These are phyloP conservation scores for Mormoops blainvillei DNA, from an alignment of 2,113 vertebrate species.

Conservation along the genomic window DNA sequence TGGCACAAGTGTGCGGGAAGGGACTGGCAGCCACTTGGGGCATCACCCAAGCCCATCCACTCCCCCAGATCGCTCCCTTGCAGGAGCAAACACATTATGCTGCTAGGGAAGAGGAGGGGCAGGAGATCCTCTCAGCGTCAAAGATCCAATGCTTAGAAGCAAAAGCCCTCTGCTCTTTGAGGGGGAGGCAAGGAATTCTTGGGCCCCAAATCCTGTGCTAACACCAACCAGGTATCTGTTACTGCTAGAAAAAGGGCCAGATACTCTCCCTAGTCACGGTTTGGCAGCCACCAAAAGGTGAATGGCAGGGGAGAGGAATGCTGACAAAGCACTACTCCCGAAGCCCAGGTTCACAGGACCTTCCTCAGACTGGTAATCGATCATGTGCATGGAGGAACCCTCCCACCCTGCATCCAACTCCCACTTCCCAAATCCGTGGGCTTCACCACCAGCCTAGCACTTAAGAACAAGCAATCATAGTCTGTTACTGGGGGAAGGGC, in stretches of 20 bases:
- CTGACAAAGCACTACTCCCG: not conserved
- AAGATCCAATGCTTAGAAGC: not conserved
- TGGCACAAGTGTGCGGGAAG: not conserved
- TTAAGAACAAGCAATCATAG: not conserved
- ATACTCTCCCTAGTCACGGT: not conserved
- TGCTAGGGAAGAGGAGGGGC: not conserved
- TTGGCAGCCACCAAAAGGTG: not conserved
- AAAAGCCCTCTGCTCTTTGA: not conserved
- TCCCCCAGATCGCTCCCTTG: not conserved
- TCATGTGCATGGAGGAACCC: not conserved
- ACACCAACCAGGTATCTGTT: not conserved
- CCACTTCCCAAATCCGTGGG: not conserved
- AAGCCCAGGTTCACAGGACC: not conserved
- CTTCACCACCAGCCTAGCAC: not conserved
- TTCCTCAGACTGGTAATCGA: not conserved
- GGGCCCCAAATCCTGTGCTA: not conserved
- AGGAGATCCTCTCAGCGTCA: not conserved
- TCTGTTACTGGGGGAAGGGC: not conserved
- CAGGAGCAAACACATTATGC: not conserved
- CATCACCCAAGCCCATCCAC: not conserved
- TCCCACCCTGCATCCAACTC: not conserved
- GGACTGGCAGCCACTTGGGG: not conserved
- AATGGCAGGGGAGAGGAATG: not conserved
- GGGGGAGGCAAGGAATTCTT: not conserved
- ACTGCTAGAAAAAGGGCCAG: not conserved